Evolutionary conservation across 1,140 invertebrate species (phyloP), one percentile per base, ranked within the genome.

Genomic region (Telenomus remus): DNA sequence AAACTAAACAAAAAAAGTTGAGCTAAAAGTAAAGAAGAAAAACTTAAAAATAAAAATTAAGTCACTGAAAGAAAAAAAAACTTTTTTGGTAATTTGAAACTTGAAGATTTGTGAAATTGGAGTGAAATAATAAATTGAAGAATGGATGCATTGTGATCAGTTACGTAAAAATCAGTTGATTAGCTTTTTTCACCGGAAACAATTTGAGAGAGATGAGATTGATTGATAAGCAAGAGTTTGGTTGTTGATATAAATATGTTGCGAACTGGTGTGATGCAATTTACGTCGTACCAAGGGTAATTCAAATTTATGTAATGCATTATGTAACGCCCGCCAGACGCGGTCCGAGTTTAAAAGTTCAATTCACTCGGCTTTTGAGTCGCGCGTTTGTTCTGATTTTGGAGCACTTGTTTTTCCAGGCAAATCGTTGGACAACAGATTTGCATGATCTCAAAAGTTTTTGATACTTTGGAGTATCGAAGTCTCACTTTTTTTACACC

Each of bases 231-330:
- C 14, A 9, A 39, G 5, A 10, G 10, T 47, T 55, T 35, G 27
- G 9, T 46, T 12, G 50, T 39, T 14, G 15, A 9, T 65, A 49
- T 48, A 65, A 55, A 65, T 65, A 49, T 49, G 51, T 65, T 49
- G 37, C 46, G 51, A 48, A 27, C 16, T 11, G 19, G 6, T 39
- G 34, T 56, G 61, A 55, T 49, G 59, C 35, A 63, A 63, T 63
- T 51, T 43, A 37, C 46, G 42, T 42, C 35, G 12, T 56, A 55
- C 53, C 51, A 65, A 54, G 42, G 15, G 43, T 55, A 55, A 64
- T 50, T 55, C 51, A 55, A 65, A 54, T 65, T 65, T 65, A 65
- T 65, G 61, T 34, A 65, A 55, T 42, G 61, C 27, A 48, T 65
- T 65, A 65, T 55, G 43, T 15, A 65, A 65, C 11, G 35, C 9